These are phyloP conservation scores for Contarinia nasturtii DNA, from an alignment of 1,140 invertebrate genomes.

Conservation along the genomic window DNA sequence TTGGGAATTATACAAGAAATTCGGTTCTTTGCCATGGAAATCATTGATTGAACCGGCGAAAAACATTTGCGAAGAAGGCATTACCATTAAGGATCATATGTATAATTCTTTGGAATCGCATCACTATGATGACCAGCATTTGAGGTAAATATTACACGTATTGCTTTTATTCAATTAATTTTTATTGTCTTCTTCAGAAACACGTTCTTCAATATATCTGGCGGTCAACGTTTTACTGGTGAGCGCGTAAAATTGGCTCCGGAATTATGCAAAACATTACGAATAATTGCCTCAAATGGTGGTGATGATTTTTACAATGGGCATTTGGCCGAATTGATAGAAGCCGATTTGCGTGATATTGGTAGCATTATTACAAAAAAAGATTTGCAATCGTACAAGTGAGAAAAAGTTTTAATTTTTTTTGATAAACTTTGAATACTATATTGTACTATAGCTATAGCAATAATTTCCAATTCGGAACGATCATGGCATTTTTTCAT, in stretches of 20 bases:
- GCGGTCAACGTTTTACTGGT: slow-evolving; percentile 27
- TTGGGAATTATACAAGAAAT: slow-evolving; percentile 60
- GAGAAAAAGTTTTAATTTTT: slow-evolving; percentile 11
- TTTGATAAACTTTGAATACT: too few relatives aligned
- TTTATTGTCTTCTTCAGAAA: too few relatives aligned
- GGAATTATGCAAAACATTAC: slow-evolving; percentile 49
- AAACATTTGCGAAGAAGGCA: slow-evolving; percentile 50
- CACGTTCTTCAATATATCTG: background rate
- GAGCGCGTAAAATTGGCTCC: slow-evolving; percentile 39
- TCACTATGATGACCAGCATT: too few relatives aligned
- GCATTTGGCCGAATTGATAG: slow-evolving; percentile 39
- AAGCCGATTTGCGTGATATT: slow-evolving; percentile 46
- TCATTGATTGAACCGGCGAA: slow-evolving; percentile 59
- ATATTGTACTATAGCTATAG: too few relatives aligned
- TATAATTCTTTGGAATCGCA: too few relatives aligned
- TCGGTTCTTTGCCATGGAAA: slow-evolving; percentile 74
- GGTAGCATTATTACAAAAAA: slow-evolving; percentile 53
- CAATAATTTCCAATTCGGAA: too few relatives aligned
- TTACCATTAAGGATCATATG: too few relatives aligned
- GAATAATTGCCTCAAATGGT: slow-evolving; percentile 46
- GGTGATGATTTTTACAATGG: slow-evolving; percentile 63
- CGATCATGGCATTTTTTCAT: too few relatives aligned
- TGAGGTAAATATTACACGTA: too few relatives aligned
- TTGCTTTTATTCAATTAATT: too few relatives aligned
- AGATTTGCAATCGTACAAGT: slow-evolving; percentile 54